phyloP scores from a whole-genome alignment of 2,888 invertebrate genomes.

The Patella caerulea region DNA sequence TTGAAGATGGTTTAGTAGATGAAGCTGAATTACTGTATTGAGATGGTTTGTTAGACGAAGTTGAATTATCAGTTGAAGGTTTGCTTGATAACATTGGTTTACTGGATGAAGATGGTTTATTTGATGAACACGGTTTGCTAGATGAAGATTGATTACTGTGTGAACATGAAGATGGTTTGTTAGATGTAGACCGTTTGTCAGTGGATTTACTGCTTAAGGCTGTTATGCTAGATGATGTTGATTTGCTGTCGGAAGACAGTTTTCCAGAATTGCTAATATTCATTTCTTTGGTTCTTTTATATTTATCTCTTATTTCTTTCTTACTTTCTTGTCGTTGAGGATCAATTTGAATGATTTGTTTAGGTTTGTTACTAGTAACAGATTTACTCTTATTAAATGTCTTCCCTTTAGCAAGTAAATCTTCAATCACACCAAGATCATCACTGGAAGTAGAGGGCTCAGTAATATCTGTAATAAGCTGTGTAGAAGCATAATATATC shows the following conservation, averaged over 20 bases:
- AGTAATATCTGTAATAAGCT: background rate
- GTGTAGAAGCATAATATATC: background rate
- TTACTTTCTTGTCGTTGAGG: background rate
- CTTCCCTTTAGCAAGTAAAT: too few species aligned
- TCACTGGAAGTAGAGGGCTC: too few species aligned
- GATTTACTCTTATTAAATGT: too few species aligned
- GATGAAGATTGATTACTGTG: background rate
- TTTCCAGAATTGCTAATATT: background rate
- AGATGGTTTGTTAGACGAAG: background rate
- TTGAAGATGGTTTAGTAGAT: background rate
- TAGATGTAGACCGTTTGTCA: background rate
- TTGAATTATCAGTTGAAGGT: too few species aligned
- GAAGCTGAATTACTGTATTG: background rate
- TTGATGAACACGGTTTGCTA: background rate
- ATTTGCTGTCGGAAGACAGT: background rate
- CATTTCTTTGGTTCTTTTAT: background rate
- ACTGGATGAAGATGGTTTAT: background rate
- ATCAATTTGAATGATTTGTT: background rate
- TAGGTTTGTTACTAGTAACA: background rate
- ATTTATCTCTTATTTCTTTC: constrained; percentile 5
- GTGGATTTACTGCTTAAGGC: background rate
- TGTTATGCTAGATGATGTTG: background rate
- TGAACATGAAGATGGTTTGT: background rate
- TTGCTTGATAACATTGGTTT: too few species aligned
- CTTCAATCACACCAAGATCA: too few species aligned